Conservation (phyloP, 2,888 invertebrate genomes). For the Apamea sordens region DNA sequence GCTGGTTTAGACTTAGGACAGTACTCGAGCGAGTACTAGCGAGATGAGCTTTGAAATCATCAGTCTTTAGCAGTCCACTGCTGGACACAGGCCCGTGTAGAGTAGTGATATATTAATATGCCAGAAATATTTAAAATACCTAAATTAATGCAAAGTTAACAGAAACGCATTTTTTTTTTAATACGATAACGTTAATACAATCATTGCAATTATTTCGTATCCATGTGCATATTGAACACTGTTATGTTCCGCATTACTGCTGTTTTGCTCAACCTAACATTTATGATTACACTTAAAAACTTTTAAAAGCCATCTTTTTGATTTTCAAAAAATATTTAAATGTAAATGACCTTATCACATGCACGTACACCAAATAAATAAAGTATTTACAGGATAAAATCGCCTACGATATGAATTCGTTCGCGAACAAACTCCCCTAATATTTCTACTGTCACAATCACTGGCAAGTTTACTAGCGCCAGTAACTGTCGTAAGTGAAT, state of each 20-base stretch:
- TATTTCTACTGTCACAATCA: constrained; percentile 10
- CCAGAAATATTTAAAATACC: not conserved
- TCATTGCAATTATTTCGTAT: not conserved
- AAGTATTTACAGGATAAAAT: not conserved
- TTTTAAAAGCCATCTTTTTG: not conserved
- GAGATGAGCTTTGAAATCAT: too few relatives aligned
- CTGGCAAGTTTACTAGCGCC: constrained; percentile 44
- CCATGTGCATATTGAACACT: not conserved
- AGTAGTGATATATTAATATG: not conserved
- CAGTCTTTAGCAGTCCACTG: not conserved
- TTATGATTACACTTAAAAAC: not conserved
- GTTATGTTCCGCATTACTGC: not conserved
- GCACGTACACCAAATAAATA: not conserved
- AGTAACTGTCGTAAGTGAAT: constrained; percentile 69
- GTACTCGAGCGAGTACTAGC: constrained; percentile 61
- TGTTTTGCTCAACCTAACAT: not conserved
- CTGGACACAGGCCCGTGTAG: fast-evolving
- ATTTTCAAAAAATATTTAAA: not conserved
- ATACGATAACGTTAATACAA: not conserved
- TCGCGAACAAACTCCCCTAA: not conserved
- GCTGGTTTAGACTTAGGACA: constrained; percentile 55
- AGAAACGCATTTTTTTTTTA: not conserved
- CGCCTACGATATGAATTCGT: not conserved
- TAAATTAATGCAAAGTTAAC: not conserved
- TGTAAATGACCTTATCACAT: too few relatives aligned